Evolutionary conservation across 2,888 invertebrate species (phyloP).

Genomic region (Philonicus albiceps): DNA sequence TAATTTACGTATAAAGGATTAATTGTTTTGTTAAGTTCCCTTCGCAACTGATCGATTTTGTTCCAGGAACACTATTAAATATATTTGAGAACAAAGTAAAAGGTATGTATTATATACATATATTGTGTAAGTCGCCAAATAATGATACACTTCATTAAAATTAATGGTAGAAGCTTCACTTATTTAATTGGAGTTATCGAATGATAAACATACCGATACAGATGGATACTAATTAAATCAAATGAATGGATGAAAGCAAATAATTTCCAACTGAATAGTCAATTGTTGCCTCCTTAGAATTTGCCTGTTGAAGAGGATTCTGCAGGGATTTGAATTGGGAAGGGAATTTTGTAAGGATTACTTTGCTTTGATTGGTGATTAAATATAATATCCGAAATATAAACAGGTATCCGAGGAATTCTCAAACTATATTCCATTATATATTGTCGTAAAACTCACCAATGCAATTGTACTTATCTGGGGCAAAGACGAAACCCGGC

Average conservation of each 20-base stretch:
- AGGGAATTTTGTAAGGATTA: background rate
- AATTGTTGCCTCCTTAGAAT: background rate
- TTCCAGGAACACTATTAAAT: background rate
- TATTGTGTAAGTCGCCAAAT: background rate
- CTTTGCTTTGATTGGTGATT: background rate
- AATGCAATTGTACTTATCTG: slow-evolving; percentile 51
- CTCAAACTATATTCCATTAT: background rate
- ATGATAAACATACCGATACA: background rate
- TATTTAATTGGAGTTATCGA: background rate
- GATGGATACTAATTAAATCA: background rate
- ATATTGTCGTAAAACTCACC: slow-evolving; percentile 44
- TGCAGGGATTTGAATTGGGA: background rate
- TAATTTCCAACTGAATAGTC: background rate
- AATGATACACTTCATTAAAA: background rate
- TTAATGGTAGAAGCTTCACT: background rate
- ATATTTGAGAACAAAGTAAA: background rate
- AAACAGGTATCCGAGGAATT: background rate
- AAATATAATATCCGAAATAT: background rate
- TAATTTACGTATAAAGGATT: no score
- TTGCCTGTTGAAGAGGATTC: background rate
- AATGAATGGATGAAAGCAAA: background rate
- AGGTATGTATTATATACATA: background rate
- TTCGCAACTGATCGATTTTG: background rate
- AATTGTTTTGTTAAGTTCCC: no score
- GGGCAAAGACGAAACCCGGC: slow-evolving; percentile 54